A percentile compares a stretch with the other conserved stretches of the same genome.
Evolutionary conservation across 2,113 vertebrate species (phyloP).

Genomic region (Zeus faber): DNA sequence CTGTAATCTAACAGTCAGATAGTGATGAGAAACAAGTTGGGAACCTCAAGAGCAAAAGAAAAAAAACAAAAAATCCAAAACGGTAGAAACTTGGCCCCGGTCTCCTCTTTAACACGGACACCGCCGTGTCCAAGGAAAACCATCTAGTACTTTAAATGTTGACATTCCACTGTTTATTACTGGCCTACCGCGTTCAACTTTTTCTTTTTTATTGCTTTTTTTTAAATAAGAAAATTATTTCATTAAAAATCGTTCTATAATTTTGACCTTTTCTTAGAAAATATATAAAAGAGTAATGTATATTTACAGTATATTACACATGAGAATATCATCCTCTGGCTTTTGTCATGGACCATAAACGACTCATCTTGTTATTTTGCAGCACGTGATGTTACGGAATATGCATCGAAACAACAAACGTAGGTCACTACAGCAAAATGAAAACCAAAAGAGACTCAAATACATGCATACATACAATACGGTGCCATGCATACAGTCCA

Average conservation of each 20-base stretch:
- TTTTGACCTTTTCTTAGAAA: conserved; percentile 65
- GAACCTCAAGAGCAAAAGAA: too few relatives aligned
- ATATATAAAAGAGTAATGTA: conserved; percentile 75
- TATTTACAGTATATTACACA: conserved; percentile 75
- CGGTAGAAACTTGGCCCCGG: conserved; percentile 27
- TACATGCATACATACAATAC: conserved; percentile 76
- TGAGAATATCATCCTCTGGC: conserved; percentile 58
- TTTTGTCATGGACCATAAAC: conserved; percentile 57
- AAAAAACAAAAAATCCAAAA: conserved; percentile 23
- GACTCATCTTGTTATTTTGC: conserved; percentile 57
- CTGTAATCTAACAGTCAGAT: conserved; percentile 24
- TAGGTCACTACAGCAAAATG: conserved; percentile 48
- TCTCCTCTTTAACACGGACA: conserved; percentile 51
- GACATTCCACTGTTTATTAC: conserved; percentile 75
- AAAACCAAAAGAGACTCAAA: conserved; percentile 55
- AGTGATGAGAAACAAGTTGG: conserved; percentile 18
- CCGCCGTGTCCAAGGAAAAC: conserved; percentile 57
- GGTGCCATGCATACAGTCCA: conserved; percentile 76
- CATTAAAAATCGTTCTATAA: conserved; percentile 64
- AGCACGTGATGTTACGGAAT: conserved; percentile 63
- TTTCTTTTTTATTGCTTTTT: conserved; percentile 57
- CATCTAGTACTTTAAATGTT: conserved; percentile 58
- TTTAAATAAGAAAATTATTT: conserved; percentile 67
- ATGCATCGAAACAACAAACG: conserved; percentile 65
- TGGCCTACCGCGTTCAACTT: conserved; percentile 68